These are phyloP conservation scores for Lasioglossum malachurum DNA, from an alignment of 2,888 invertebrate species.

Conservation along the genomic window DNA sequence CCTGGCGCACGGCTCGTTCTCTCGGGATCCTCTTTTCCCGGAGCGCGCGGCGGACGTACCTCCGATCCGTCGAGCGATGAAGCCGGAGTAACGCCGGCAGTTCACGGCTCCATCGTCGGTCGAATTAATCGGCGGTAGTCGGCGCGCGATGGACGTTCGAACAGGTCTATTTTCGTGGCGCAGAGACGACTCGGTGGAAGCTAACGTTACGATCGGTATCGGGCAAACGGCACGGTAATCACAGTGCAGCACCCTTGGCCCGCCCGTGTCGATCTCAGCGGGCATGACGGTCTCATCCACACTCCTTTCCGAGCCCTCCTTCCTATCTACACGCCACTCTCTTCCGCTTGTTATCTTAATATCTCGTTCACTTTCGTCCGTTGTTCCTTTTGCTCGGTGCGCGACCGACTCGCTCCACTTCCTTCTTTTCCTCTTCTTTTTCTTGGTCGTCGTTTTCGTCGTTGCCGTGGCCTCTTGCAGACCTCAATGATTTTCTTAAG, in stretches of 20 bases:
- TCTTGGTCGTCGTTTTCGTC: neutral
- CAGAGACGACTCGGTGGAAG: slow-evolving; percentile 41
- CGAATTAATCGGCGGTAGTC: slow-evolving; percentile 28
- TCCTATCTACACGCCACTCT: slow-evolving; percentile 51
- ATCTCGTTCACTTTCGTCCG: slow-evolving; percentile 23
- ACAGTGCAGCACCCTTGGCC: slow-evolving; percentile 82
- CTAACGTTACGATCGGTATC: slow-evolving; percentile 67
- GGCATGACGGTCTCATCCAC: slow-evolving; percentile 83
- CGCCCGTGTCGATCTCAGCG: slow-evolving; percentile 81
- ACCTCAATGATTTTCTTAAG: neutral
- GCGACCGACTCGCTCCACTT: neutral
- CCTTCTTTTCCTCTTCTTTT: neutral
- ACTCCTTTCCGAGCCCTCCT: slow-evolving; percentile 65
- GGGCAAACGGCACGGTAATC: slow-evolving; percentile 79
- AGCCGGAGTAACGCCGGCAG: slow-evolving; percentile 32
- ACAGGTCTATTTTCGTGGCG: slow-evolving; percentile 34
- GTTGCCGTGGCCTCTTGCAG: neutral
- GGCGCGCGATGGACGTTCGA: slow-evolving; percentile 18
- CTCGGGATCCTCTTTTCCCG: slow-evolving; percentile 24
- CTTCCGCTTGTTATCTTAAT: slow-evolving; percentile 30
- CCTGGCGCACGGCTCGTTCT: slow-evolving; percentile 14
- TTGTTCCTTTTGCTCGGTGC: neutral
- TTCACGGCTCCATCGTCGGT: slow-evolving; percentile 4
- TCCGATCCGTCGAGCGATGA: slow-evolving; percentile 13
- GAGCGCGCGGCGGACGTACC: neutral